These are phyloP conservation scores for Eonycteris spelaea DNA, from an alignment of 2,113 vertebrate species.

Conservation along the genomic window DNA sequence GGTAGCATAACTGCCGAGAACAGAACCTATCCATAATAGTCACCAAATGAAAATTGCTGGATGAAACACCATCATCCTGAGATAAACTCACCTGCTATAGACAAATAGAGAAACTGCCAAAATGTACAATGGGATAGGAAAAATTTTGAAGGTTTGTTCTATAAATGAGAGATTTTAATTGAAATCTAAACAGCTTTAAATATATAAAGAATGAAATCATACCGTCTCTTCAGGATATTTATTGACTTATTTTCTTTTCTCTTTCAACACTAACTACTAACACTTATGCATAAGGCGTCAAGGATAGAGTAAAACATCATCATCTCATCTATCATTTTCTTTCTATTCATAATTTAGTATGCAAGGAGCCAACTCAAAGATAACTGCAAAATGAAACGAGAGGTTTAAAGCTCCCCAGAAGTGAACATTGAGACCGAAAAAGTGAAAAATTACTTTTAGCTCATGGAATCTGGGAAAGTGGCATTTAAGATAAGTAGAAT, in stretches of 20 bases:
- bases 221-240: not conserved
- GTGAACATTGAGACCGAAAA: not conserved
- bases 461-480: not conserved
- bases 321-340: not conserved
- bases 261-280: not conserved
- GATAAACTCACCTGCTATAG: not conserved
- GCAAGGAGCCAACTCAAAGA: not conserved
- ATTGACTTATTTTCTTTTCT: not conserved
- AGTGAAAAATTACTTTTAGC: not conserved
- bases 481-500: not conserved
- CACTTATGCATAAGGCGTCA: not conserved
- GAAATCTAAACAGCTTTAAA: not conserved
- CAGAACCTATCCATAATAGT: not conserved
- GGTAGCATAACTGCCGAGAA: not conserved
- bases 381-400: not conserved
- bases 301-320: not conserved
- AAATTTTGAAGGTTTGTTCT: not conserved
- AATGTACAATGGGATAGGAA: not conserved
- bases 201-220: not conserved
- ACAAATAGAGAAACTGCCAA: not conserved
- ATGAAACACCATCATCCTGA: not conserved
- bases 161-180: not conserved
- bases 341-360: not conserved
- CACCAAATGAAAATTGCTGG: not conserved
- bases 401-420: not conserved